Evolutionary conservation across 2,797 vertebrate genomes (phyloP).

Genomic region (Coluber constrictor): DNA sequence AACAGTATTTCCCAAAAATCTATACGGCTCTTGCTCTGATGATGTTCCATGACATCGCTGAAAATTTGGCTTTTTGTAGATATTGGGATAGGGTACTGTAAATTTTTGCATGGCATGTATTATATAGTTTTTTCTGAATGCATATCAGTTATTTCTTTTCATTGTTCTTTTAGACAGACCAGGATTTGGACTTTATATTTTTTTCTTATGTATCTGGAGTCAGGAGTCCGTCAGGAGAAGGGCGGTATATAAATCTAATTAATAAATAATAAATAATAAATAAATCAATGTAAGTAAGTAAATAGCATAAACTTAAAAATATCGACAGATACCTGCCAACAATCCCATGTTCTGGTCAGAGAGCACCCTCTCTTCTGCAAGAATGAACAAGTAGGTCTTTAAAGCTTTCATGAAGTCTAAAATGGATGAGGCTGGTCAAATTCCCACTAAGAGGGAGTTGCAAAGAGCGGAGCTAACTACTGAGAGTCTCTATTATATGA

Average conservation of each 20-base stretch:
- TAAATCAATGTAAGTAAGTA: neutral
- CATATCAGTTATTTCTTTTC: neutral
- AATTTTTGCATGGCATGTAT: neutral
- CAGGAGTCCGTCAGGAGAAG: no score
- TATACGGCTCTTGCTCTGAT: neutral
- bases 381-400: neutral
- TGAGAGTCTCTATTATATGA: neutral
- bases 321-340: neutral
- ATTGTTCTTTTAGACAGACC: neutral
- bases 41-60: neutral
- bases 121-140: neutral
- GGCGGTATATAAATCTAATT: no score
- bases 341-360: neutral
- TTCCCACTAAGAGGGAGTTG: neutral
- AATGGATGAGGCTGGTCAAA: neutral
- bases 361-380: neutral
- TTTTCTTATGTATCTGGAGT: neutral
- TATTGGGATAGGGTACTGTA: neutral
- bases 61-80: neutral
- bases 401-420: neutral
- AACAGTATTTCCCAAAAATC: neutral
- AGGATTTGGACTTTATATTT: neutral
- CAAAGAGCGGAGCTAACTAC: neutral
- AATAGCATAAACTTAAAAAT: neutral
- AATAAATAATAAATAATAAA: no score